A percentile compares a stretch with the other conserved stretches of the same genome.
Conservation (phyloP, 2,113 vertebrate genomes). For the Isurus oxyrinchus region DNA sequence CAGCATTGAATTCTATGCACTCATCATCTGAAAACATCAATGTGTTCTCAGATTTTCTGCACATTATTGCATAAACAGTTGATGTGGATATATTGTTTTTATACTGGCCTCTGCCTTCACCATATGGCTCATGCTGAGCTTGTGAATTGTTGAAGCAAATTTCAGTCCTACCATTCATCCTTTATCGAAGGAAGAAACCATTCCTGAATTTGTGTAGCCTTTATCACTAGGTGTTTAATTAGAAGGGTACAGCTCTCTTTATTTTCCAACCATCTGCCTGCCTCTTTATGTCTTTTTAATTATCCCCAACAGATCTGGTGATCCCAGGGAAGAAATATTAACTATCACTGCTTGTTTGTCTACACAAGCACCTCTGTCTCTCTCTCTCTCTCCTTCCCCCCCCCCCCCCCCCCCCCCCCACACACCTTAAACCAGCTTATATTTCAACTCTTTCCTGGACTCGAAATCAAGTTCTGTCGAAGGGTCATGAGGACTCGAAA, state of each 20-base stretch:
- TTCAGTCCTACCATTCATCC: neutral
- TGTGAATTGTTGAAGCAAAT: neutral
- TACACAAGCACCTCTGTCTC: too few species aligned
- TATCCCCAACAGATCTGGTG: neutral
- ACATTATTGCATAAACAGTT: neutral
- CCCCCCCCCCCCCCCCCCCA: too few species aligned
- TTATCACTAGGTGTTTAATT: constrained; percentile 13
- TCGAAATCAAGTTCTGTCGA: too few species aligned
- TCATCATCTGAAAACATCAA: neutral
- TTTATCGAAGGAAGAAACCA: neutral
- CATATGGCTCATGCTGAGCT: neutral
- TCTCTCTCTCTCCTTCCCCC: too few species aligned
- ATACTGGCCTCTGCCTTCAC: neutral
- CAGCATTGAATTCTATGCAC: neutral
- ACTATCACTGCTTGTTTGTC: too few species aligned
- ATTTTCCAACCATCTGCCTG: neutral
- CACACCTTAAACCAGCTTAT: too few species aligned
- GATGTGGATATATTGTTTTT: neutral
- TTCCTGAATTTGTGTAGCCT: neutral
- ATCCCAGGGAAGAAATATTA: neutral
- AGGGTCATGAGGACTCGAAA: too few species aligned
- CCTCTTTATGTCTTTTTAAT: neutral
- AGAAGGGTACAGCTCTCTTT: neutral
- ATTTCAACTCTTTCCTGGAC: too few species aligned
- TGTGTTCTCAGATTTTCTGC: neutral